phyloP scores from a whole-genome alignment of 2,888 invertebrate species.

The Scaptomyza polygonia region DNA sequence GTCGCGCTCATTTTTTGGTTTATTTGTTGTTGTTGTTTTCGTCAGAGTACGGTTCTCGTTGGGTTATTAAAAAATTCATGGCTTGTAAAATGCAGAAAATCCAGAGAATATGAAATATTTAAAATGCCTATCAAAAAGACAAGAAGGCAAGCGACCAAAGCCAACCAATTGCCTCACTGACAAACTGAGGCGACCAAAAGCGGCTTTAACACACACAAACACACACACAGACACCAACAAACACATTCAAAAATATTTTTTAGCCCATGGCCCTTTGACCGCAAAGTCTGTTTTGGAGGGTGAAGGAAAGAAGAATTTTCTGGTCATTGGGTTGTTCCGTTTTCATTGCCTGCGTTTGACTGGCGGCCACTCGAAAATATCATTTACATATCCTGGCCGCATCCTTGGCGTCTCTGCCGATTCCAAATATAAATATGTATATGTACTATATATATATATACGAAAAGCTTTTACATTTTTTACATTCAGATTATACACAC shows the following conservation, averaged over 20 bases:
- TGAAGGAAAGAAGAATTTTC: background rate
- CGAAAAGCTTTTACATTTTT: conserved; percentile 69
- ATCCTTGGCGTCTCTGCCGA: conserved; percentile 44
- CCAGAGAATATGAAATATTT: conserved; percentile 73
- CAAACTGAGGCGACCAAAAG: conserved; percentile 24
- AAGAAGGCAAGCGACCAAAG: conserved; percentile 30
- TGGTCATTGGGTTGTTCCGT: conserved; percentile 40
- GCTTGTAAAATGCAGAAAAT: conserved; percentile 78
- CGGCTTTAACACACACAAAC: conserved; percentile 44
- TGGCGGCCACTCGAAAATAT: conserved; percentile 74
- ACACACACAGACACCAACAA: too few relatives aligned
- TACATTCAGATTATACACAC: conserved; percentile 25
- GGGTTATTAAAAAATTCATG: conserved; percentile 77
- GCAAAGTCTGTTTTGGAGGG: conserved; percentile 45
- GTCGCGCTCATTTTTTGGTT: conserved; percentile 64
- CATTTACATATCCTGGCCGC: conserved; percentile 72
- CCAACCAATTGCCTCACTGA: conserved; percentile 43
- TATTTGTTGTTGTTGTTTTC: conserved; percentile 3
- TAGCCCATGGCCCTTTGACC: conserved; percentile 71
- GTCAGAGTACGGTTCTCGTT: conserved; percentile 7
- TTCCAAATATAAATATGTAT: conserved; percentile 53
- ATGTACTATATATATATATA: conserved; percentile 35
- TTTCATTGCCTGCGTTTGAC: conserved; percentile 71
- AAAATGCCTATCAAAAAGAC: conserved; percentile 72
- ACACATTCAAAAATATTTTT: conserved; percentile 39